Evolutionary conservation across 2,888 invertebrate genomes (phyloP), one percentile per base, ranked within the genome.

Genomic region (Incurvaria masculella): DNA sequence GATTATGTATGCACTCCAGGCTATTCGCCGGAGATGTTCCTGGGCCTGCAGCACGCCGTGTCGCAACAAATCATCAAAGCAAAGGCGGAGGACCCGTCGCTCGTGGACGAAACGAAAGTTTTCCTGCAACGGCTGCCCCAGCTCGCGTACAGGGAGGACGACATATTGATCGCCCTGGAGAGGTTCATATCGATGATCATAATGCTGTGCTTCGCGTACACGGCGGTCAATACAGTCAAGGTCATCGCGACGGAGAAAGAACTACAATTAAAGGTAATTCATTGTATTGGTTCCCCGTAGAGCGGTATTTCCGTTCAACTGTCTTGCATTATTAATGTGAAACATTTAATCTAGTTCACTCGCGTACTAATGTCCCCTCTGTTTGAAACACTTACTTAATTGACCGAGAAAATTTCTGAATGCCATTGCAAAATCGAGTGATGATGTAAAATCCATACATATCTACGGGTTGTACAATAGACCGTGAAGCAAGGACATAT

Each of bases 121-220:
- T 68, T 71, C 45, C 68, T 89, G 57, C 80, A 82, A 61, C 79
- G 91, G 33, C 85, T 86, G 66, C 89, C 93, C 0, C 91, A 89
- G 65, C 84, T 86, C 0, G 72, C 80, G 0, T 92, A 85, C 68
- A 80, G 84, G 42, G 79, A 82, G 44, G 93, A 94, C 66, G 75
- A 81, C 5, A 72, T 93, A 44, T 64, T 91, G 2, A 66, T 81
- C 38, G 86, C 87, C 0, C 66, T 93, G 43, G 83, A 87, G 60
- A 70, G 79, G 45, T 85, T 88, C 59, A 81, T 94, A 53, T 88
- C 93, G 0, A 78, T 93, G 60, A 86, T 94, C 44, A 80, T 94
- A 26, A 82, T 93, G 76, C 72, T 94, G 42, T 89, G 91, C 62
- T 94, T 91, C 61, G 86, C 90, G 4, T 91, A 92, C 63, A 85